These are phyloP conservation scores for Beris morrisii DNA, from an alignment of 2,888 invertebrate genomes.

Conservation along the genomic window DNA sequence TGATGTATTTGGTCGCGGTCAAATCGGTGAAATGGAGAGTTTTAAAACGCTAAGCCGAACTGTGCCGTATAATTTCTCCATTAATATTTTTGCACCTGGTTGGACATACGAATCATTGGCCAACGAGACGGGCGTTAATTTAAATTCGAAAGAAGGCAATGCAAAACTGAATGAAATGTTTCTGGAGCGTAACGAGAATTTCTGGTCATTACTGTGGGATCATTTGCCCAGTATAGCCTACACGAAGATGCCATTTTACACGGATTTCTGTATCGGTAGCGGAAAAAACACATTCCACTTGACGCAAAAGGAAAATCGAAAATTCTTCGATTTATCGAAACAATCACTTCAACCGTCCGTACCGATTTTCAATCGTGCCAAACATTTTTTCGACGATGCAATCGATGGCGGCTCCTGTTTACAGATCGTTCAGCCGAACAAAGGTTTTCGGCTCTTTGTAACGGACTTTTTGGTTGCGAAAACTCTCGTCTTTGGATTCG, in stretches of 20 bases:
- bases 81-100: constrained; percentile 92
- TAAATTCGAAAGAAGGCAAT: constrained; percentile 45
- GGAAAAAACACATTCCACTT: constrained; percentile 57
- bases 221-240: constrained; percentile 72
- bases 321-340: constrained; percentile 65
- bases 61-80: constrained; percentile 69
- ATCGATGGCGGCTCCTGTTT: constrained; percentile 62
- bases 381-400: constrained; percentile 55
- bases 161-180: constrained; percentile 57
- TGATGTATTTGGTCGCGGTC: constrained; percentile 93
- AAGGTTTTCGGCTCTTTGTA: constrained; percentile 51
- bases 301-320: constrained; percentile 32
- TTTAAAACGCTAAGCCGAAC: constrained; percentile 69
- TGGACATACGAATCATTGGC: constrained; percentile 84
- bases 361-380: constrained; percentile 47
- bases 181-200: constrained; percentile 67
- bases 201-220: constrained; percentile 76
- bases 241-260: constrained; percentile 65
- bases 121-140: constrained; percentile 42
- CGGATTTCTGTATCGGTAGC: constrained; percentile 80
- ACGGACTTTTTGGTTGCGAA: constrained; percentile 48
- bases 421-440: constrained; percentile 55
- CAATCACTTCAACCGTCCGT: constrained; percentile 64
- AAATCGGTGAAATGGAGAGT: constrained; percentile 82
- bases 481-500: constrained; percentile 50